Evolutionary conservation across 2,797 vertebrate genomes (phyloP), one percentile per base, ranked within the genome.

Genomic region (Alfaro cultratus): DNA sequence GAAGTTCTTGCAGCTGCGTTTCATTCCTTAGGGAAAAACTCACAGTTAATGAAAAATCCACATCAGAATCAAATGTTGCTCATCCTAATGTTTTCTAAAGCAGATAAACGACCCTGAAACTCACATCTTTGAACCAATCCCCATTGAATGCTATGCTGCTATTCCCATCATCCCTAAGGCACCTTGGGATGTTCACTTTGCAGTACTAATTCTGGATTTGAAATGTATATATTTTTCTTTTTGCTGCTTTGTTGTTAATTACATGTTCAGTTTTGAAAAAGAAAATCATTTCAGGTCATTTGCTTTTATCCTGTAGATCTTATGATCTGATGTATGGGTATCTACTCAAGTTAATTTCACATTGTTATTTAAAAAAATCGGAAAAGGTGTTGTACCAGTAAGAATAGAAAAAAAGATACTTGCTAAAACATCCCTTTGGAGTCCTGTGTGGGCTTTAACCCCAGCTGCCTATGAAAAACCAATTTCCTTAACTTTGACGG

Each of bases 401-500:
- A 72, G 26, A 23, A 71, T 13, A 67, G 4, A 0, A 82, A 10
- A 75, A 36, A 64, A n/a, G 21, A 43, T 51, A 18, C n/a, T 21
- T 6, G 73, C 46, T 73, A 70, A 82, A 74, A 79, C 23, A 85
- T 74, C 53, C 72, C 49, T 75, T 68, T 47, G 74, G 68, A 76
- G 76, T 77, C 0, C 64, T 82, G 79, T 88, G 88, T 91, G 85
- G 84, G 94, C 94, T 97, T 96, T 95, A 53, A 94, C 95, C 95
- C 93, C 91, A 90, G 93, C 94, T 95, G 95, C 94, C 95, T 86
- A 95, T 96, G 95, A 96, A 95, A 95, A 96, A 94, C 87, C 96
- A 96, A 97, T 97, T 96, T 95, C 96, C 96, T 96, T 88, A 78
- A 95, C 96, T 96, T 91, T 96, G 96, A 96, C 90, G 94, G 89